A percentile compares a stretch with the other conserved stretches of the same genome.
These are phyloP conservation scores for Globodera ellingtonae DNA, from an alignment of 1,140 invertebrate genomes.

Conservation along the genomic window DNA sequence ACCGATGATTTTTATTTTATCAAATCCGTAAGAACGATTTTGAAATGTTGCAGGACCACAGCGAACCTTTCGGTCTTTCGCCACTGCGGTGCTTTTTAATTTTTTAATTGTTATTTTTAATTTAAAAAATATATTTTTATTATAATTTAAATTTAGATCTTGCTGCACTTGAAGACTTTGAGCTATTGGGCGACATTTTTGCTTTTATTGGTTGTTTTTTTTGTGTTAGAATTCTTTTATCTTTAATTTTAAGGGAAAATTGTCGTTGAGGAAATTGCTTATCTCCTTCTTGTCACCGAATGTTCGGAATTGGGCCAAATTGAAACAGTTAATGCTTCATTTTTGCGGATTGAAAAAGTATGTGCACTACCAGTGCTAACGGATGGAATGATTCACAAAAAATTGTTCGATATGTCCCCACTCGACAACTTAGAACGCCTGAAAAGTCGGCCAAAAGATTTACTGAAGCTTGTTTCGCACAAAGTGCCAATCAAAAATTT, in stretches of 20 bases:
- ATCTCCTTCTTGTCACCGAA: slow-evolving; percentile 41
- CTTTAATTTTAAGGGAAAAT: slow-evolving; percentile 23
- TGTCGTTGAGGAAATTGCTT: slow-evolving; percentile 25
- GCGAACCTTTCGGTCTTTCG: slow-evolving; percentile 36
- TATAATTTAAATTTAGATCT: slow-evolving; percentile 35
- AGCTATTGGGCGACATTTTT: slow-evolving; percentile 42
- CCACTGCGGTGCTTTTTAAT: slow-evolving; percentile 36
- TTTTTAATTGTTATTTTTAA: not conserved
- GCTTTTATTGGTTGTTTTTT: slow-evolving; percentile 40
- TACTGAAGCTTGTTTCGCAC: slow-evolving; percentile 48
- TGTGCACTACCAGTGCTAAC: slow-evolving; percentile 43
- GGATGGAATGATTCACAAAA: slow-evolving; percentile 36
- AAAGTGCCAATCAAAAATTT: slow-evolving; percentile 30
- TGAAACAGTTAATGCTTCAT: slow-evolving; percentile 1
- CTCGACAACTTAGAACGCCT: slow-evolving; percentile 45
- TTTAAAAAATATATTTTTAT: not conserved
- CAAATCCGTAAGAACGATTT: slow-evolving; percentile 41
- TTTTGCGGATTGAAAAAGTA: slow-evolving; percentile 47
- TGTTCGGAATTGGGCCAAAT: slow-evolving; percentile 29
- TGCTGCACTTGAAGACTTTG: slow-evolving; percentile 40
- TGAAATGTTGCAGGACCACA: slow-evolving; percentile 44
- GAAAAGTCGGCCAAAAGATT: slow-evolving; percentile 53
- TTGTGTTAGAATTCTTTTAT: not conserved
- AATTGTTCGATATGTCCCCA: slow-evolving; percentile 30
- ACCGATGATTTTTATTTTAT: slow-evolving; percentile 44